Evolutionary conservation across 2,797 vertebrate species (phyloP).

Genomic region (Tapera naevia): DNA sequence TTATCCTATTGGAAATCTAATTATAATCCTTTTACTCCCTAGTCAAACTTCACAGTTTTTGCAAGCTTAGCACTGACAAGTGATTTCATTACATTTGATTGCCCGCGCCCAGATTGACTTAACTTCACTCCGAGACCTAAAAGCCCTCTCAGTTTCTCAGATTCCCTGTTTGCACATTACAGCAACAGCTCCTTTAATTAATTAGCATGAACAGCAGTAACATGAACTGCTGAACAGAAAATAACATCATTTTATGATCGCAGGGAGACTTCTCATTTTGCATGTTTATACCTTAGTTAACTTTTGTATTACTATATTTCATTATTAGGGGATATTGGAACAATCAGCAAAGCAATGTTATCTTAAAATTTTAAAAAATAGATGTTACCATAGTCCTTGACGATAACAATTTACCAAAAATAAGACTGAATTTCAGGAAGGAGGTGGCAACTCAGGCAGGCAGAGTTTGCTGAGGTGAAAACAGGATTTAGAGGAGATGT

Average conservation of each 20-base stretch:
- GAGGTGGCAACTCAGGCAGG: background rate
- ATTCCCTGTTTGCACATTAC: conserved; percentile 87
- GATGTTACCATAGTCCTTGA: conserved; percentile 15
- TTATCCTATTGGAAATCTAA: conserved; percentile 91
- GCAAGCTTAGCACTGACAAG: conserved; percentile 92
- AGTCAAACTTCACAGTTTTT: conserved; percentile 91
- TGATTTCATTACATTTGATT: conserved; percentile 97
- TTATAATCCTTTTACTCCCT: conserved; percentile 91
- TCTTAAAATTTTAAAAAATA: conserved; percentile 55
- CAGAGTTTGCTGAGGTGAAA: background rate
- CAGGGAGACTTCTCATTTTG: conserved; percentile 79
- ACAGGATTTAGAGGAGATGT: background rate
- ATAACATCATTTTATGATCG: conserved; percentile 86
- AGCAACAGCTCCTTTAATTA: conserved; percentile 93
- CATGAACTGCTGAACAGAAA: conserved; percentile 92
- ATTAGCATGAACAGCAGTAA: conserved; percentile 87
- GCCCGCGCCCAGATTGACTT: conserved; percentile 84
- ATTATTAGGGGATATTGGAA: conserved; percentile 59
- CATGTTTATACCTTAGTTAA: conserved; percentile 82
- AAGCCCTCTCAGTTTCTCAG: conserved; percentile 84
- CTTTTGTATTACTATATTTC: conserved; percentile 75
- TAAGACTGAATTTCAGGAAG: background rate
- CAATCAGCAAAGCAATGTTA: conserved; percentile 59
- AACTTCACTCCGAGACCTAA: conserved; percentile 83
- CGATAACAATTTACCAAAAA: background rate